phyloP scores from a whole-genome alignment of 2,888 invertebrate species.

The Cerastis leucographa region DNA sequence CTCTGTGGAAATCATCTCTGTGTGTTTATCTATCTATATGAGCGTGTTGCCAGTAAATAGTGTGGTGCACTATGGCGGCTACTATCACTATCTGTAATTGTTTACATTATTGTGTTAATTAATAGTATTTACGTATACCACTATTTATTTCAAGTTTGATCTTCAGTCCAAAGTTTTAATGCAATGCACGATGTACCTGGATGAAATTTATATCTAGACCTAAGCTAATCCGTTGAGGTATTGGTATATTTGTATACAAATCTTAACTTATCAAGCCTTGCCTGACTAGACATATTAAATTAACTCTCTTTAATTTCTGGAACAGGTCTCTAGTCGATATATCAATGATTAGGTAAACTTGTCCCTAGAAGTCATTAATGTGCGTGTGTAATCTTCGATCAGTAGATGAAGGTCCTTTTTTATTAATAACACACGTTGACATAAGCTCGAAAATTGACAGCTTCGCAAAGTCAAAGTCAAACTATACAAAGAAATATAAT shows the following conservation, averaged over 20 bases:
- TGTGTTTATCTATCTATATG: conserved; percentile 30
- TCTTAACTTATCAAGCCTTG: neutral
- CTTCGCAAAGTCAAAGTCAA: no score
- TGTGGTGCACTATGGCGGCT: conserved; percentile 21
- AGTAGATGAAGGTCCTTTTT: no score
- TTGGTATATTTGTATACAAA: neutral
- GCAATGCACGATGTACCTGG: neutral
- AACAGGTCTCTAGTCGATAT: neutral
- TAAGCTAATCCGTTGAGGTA: neutral
- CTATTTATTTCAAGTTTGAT: conserved; percentile 46
- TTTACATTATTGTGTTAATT: conserved; percentile 44
- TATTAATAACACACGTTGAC: no score
- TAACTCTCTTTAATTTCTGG: neutral
- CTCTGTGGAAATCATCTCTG: conserved; percentile 12
- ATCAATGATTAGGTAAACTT: neutral
- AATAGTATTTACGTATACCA: conserved; percentile 45
- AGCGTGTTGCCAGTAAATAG: conserved; percentile 35
- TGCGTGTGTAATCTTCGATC: no score
- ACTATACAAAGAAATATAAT: neutral
- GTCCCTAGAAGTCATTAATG: no score
- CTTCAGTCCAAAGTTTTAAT: conserved; percentile 36
- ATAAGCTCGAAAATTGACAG: no score
- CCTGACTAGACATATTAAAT: neutral
- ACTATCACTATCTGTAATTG: conserved; percentile 38
- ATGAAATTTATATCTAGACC: neutral